phyloP scores from a whole-genome alignment of 2,113 vertebrate genomes.

The Suricata suricatta region DNA sequence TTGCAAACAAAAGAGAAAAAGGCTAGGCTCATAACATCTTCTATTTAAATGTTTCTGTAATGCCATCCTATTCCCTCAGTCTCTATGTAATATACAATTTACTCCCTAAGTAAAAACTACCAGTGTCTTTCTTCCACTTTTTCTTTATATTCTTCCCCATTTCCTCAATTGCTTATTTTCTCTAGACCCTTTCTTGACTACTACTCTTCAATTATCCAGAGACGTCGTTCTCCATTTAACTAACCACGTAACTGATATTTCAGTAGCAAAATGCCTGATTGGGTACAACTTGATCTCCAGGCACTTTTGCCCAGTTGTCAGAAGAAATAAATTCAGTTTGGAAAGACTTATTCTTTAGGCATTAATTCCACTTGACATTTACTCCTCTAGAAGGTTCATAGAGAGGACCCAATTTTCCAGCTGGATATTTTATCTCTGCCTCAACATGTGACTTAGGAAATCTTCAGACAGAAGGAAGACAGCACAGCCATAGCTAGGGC shows the following conservation, averaged over 20 bases:
- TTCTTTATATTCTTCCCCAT: not conserved
- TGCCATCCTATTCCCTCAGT: not conserved
- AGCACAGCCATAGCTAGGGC: not conserved
- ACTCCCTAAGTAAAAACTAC: not conserved
- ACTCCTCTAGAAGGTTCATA: not conserved
- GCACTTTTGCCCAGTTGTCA: not conserved
- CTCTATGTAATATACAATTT: not conserved
- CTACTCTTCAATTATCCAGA: not conserved
- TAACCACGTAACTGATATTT: not conserved
- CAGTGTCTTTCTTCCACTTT: not conserved
- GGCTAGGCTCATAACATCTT: not conserved
- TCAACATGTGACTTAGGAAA: not conserved
- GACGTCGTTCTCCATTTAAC: not conserved
- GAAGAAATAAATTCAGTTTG: not conserved
- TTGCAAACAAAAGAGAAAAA: not conserved
- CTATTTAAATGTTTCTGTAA: not conserved
- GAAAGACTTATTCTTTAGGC: not conserved
- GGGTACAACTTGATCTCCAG: not conserved
- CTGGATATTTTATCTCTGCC: slow-evolving; percentile 1
- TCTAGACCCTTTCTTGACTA: not conserved
- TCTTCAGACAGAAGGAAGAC: not conserved
- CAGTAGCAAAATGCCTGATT: not conserved
- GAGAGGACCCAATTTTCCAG: not conserved
- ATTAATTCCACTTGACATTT: slow-evolving; percentile 17
- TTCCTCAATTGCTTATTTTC: not conserved